Base-by-base conservation (phyloP, 2,888 invertebrate genomes). In the Rhamnusium bicolor region DNA sequence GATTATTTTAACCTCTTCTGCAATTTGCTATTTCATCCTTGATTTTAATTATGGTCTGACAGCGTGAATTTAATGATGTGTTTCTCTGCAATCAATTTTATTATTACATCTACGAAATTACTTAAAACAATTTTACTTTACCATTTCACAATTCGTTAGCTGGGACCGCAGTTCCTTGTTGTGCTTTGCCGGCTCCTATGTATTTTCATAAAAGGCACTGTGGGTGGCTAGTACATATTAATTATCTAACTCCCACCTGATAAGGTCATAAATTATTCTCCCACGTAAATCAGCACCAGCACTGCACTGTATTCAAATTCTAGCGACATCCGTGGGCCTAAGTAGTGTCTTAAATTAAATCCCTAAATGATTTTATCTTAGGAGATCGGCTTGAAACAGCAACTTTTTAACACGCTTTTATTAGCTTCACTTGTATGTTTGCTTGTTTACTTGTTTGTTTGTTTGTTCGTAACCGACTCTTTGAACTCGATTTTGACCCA, bases 221-320 rank as follows among this genome's bases (percentile, higher is more conserved):
- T 62, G 49, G 62, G 62, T 62, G 62, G 62, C 6, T 47, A 12
- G 49, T 62, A 47, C n/a, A 47, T 46, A 46, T 47, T 62, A 62
- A 62, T 62, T 62, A 62, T 47, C 19, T 47, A 24, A 18, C 62
- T 49, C 62, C 62, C 62, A 62, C 62, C 21, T 8, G 21, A 24
- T n/a, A 24, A 12, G 12, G 47, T 8, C 19, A 14, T 62, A 46
- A 47, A 62, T 14, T 46, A 46, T 29, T 32, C 6, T 24, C 62
- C 62, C 47, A 62, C 62, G 49, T 21, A 14, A 62, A 4, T 18
- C 14, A 46, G 4, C 40, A 62, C 46, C 29, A 56, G 46, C 62
- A 49, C 46, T 46, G 1, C 46, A 47, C 46, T 46, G 46, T 49
- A 62, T 21, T 19, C 21, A 8, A 46, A 46, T 47, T 47, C 40